Conservation (phyloP, 2,888 invertebrate genomes). For the Byasa hedistus region DNA sequence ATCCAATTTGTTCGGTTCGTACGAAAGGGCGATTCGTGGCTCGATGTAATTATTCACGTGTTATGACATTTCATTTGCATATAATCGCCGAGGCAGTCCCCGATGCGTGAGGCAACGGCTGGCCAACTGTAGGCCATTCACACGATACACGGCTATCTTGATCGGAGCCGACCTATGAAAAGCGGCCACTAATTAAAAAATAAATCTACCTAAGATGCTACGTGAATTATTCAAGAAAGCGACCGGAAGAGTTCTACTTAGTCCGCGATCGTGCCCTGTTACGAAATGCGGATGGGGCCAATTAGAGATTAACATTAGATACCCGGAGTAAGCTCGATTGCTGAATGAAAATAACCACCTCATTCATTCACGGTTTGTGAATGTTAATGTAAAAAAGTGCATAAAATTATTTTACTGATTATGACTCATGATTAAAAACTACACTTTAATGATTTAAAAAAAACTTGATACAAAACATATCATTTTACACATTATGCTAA, state of each 20-base stretch:
- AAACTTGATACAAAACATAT: no score
- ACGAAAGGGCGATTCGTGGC: conserved; percentile 75
- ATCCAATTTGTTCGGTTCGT: conserved; percentile 74
- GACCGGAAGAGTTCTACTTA: conserved; percentile 62
- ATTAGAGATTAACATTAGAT: conserved; percentile 33
- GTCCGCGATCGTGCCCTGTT: conserved; percentile 43
- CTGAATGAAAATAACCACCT: conserved; percentile 25
- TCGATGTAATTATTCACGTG: conserved; percentile 78
- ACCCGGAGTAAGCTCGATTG: conserved; percentile 18
- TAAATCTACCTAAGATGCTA: conserved; percentile 69
- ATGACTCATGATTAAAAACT: background rate
- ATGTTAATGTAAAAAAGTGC: background rate
- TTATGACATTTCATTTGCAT: conserved; percentile 80
- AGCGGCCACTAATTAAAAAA: conserved; percentile 77
- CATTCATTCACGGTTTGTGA: background rate
- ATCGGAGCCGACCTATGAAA: conserved; percentile 75
- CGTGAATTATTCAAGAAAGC: conserved; percentile 65
- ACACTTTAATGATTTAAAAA: background rate
- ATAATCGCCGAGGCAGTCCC: conserved; percentile 72
- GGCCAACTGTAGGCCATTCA: conserved; percentile 73
- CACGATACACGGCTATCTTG: conserved; percentile 74
- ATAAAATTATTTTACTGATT: background rate
- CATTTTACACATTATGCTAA: no score
- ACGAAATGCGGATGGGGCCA: conserved; percentile 39
- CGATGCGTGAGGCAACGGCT: conserved; percentile 72